phyloP scores from a whole-genome alignment of 2,888 invertebrate species.

The Spisula subtruncata region DNA sequence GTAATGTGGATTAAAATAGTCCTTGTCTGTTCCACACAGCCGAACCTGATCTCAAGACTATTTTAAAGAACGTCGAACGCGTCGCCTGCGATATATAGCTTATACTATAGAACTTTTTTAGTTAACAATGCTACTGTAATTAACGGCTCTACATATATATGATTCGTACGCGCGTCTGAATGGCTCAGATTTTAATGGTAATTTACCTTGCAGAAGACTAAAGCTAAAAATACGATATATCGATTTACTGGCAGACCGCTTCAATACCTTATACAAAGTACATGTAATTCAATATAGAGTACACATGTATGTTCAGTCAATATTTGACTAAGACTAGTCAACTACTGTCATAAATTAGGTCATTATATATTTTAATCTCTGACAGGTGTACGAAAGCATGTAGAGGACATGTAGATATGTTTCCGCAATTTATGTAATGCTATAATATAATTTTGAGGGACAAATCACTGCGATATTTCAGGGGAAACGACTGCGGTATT shows the following conservation, averaged over 20 bases:
- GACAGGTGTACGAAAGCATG: too few relatives aligned
- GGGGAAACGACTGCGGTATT: too few relatives aligned
- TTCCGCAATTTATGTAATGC: too few relatives aligned
- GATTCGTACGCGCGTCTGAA: too few relatives aligned
- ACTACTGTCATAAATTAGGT: neutral
- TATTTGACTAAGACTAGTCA: neutral
- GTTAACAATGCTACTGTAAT: conserved; percentile 10
- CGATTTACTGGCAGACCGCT: neutral
- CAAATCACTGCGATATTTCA: too few relatives aligned
- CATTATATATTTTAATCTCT: neutral
- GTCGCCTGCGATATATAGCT: too few relatives aligned
- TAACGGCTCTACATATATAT: neutral
- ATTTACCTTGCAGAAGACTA: neutral
- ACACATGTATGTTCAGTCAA: neutral
- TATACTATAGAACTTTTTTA: neutral
- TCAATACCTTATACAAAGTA: neutral
- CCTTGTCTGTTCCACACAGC: neutral
- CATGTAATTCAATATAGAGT: too few relatives aligned
- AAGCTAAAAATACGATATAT: conserved; percentile 11
- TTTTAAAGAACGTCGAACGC: too few relatives aligned
- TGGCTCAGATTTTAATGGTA: neutral
- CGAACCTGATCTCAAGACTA: neutral
- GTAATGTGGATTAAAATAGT: neutral
- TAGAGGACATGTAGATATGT: too few relatives aligned
- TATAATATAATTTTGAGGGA: too few relatives aligned